A percentile compares a stretch with the other conserved stretches of the same genome.
phyloP scores from a whole-genome alignment of 2,113 vertebrate genomes.

The Zosterops lateralis region DNA sequence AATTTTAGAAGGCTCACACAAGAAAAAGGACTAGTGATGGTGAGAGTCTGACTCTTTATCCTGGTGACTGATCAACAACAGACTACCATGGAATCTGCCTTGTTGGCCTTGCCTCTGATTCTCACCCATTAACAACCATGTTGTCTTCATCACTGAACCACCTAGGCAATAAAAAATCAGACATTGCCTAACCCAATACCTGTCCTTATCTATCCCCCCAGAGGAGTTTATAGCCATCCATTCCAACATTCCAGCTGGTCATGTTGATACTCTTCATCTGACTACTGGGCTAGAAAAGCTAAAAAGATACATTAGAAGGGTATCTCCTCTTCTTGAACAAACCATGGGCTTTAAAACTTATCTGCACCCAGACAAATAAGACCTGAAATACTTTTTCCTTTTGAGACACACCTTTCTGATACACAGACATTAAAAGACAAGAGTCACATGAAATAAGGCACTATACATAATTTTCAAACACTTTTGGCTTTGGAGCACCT shows the following conservation, averaged over 20 bases:
- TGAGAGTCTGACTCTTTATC: not conserved
- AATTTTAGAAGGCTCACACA: not conserved
- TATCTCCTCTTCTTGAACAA: not conserved
- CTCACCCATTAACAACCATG: not conserved
- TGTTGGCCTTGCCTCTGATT: not conserved
- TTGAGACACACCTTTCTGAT: not conserved
- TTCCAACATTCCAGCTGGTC: not conserved
- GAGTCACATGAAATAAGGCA: not conserved
- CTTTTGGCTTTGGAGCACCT: not conserved
- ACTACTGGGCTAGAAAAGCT: not conserved
- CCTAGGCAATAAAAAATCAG: not conserved
- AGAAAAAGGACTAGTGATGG: not conserved
- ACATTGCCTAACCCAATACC: not conserved
- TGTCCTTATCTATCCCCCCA: not conserved
- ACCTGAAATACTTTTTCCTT: not conserved
- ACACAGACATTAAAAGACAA: not conserved
- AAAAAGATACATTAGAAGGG: not conserved
- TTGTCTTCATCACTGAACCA: not conserved
- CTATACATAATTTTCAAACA: not conserved
- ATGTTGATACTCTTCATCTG: not conserved
- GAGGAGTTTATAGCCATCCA: not conserved
- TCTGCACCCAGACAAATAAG: not conserved
- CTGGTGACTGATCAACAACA: not conserved
- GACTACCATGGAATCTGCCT: not conserved
- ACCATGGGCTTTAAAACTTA: not conserved